Conservation (phyloP, 2,113 vertebrate species). For the Theropithecus gelada region DNA sequence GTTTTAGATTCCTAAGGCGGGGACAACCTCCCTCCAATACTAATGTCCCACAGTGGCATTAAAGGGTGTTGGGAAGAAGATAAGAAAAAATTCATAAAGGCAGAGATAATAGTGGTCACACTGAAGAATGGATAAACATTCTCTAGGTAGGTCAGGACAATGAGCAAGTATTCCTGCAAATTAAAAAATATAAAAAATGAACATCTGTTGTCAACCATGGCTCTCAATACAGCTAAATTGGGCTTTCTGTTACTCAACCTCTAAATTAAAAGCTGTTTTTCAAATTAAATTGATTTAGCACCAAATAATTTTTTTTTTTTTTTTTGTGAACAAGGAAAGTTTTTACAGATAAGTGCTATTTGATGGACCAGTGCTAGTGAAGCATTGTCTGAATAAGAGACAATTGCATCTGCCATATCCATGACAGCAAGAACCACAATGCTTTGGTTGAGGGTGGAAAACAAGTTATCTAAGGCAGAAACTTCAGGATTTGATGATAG, state of each 20-base stretch:
- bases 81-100: background rate
- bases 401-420: rapidly evolving
- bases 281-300: background rate
- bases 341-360: background rate
- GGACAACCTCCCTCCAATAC: background rate
- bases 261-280: background rate
- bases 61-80: background rate
- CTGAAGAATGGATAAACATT: background rate
- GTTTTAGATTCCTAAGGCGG: background rate
- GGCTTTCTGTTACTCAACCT: background rate
- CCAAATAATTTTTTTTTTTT: background rate
- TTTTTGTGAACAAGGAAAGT: background rate
- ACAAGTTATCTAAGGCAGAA: background rate
- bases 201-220: background rate
- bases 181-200: background rate
- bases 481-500: background rate
- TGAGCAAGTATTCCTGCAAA: background rate
- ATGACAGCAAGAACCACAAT: background rate
- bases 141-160: background rate
- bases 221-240: background rate
- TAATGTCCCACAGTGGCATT: background rate
- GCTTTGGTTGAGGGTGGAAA: background rate
- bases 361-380: background rate
- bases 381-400: background rate
- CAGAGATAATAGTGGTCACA: background rate